A percentile compares a stretch with the other conserved stretches of the same genome.
These are phyloP conservation scores for Hedychridium roseum DNA, from an alignment of 2,888 invertebrate genomes.

Conservation along the genomic window DNA sequence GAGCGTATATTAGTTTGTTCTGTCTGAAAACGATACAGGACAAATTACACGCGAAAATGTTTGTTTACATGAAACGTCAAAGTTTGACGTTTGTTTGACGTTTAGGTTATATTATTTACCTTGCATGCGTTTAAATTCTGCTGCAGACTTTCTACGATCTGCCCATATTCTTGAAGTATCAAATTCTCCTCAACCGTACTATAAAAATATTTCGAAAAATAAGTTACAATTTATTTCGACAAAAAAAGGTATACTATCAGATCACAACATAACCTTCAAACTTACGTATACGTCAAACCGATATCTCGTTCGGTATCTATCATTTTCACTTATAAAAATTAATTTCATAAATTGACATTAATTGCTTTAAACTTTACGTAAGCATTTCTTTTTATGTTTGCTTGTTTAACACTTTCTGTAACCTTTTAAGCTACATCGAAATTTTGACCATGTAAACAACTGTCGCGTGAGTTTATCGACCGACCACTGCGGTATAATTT, in stretches of 20 bases:
- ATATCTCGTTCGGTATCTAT: slow-evolving; percentile 21
- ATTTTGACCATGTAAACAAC: background rate
- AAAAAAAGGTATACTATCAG: background rate
- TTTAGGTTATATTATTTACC: slow-evolving; percentile 27
- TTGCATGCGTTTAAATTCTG: slow-evolving; percentile 50
- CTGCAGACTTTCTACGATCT: slow-evolving; percentile 40
- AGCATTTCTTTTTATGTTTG: background rate
- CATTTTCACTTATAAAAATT: slow-evolving; percentile 17
- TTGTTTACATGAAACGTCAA: background rate
- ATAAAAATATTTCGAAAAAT: background rate
- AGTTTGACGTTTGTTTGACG: slow-evolving; percentile 1
- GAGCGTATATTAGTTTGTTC: slow-evolving; percentile 50
- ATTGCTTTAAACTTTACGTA: background rate
- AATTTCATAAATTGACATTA: background rate
- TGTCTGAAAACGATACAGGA: slow-evolving; percentile 31
- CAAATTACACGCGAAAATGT: background rate
- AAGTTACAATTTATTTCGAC: slow-evolving; percentile 1
- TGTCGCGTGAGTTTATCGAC: too few relatives aligned
- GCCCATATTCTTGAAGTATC: slow-evolving; percentile 45
- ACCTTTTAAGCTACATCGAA: background rate
- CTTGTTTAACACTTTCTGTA: background rate
- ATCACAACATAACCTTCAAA: slow-evolving; percentile 29
- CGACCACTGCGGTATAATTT: too few relatives aligned
- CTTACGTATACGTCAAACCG: slow-evolving; percentile 28
- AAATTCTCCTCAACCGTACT: slow-evolving; percentile 2